Base-by-base conservation (phyloP, 2,797 vertebrate genomes). In the Hippocampus kuda region DNA sequence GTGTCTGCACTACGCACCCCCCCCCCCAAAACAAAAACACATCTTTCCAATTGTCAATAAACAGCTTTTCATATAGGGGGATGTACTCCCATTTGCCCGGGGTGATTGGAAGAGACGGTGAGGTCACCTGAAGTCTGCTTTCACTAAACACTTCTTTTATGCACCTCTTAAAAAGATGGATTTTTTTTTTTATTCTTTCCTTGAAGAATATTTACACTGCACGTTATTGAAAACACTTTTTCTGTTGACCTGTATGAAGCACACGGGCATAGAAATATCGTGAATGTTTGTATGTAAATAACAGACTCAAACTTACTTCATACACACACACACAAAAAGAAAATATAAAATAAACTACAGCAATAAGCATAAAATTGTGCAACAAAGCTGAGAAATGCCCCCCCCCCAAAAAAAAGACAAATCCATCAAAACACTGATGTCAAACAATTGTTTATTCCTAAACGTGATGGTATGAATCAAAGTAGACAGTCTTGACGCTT, bases 371-470 rank as follows among this genome's bases (percentile, higher is more conserved):
- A 48, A 16, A 48, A 16, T 16, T 48, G 12, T 48, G 46, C 46
- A 48, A 48, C 34, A 8, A 7, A 38, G 46, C 16, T 48, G 2
- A 46, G 11, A 46, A 48, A 48, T 13, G 41, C 15, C n/a, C n/a
- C n/a, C n/a, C n/a, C n/a, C n/a, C n/a, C n/a, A 44, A 65, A 2
- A 41, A 15, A 75, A 78, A 72, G 86, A 77, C 81, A 6, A 24
- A 22, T 38, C 34, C 34, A 38, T 38, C 34, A 38, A 7, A 77
- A 79, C 72, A 77, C 78, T 94, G 92, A 96, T 97, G 93, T 95
- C 93, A 98, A 98, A 98, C 94, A 94, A 91, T 93, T 94, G 90
- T 98, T 98, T 99, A 98, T 97, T 98, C 93, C 92, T 90, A 89
- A 89, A 89, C 94, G 15, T 46, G 92, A 97, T 97, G 95, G 86